Conservation (phyloP, 2,113 vertebrate species). For the Garra rufa region DNA sequence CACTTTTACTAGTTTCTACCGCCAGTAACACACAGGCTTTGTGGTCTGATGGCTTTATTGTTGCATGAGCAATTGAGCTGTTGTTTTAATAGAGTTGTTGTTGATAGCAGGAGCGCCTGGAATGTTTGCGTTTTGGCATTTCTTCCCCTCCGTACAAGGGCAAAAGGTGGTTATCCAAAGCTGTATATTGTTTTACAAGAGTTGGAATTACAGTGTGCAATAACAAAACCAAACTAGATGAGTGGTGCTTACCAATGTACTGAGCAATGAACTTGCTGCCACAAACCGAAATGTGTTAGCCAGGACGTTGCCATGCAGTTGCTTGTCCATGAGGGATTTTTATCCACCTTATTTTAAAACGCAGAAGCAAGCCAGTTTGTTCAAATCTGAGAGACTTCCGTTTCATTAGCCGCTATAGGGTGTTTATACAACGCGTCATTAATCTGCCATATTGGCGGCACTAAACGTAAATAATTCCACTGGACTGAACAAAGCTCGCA, state of each 20-base stretch:
- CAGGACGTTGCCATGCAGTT: neutral
- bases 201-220: neutral
- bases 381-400: too few relatives aligned
- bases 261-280: neutral
- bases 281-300: neutral
- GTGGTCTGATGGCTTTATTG: conserved; percentile 13
- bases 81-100: conserved; percentile 34
- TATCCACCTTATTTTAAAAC: neutral
- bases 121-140: conserved; percentile 19
- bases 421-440: too few relatives aligned
- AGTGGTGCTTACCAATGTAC: neutral
- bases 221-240: conserved; percentile 26
- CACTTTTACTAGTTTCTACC: neutral
- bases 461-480: too few relatives aligned
- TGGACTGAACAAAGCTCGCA: too few relatives aligned
- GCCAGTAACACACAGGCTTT: neutral
- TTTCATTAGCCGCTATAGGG: too few relatives aligned
- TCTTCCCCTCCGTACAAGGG: neutral
- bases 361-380: neutral
- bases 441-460: too few relatives aligned
- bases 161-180: conserved; percentile 2
- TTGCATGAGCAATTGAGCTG: conserved; percentile 35
- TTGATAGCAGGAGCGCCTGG: neutral
- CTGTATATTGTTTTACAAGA: conserved; percentile 22
- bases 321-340: too few relatives aligned